Evolutionary conservation across 2,888 invertebrate genomes (phyloP), one percentile per base, ranked within the genome.

Genomic region (Sphaeridia pumilis): DNA sequence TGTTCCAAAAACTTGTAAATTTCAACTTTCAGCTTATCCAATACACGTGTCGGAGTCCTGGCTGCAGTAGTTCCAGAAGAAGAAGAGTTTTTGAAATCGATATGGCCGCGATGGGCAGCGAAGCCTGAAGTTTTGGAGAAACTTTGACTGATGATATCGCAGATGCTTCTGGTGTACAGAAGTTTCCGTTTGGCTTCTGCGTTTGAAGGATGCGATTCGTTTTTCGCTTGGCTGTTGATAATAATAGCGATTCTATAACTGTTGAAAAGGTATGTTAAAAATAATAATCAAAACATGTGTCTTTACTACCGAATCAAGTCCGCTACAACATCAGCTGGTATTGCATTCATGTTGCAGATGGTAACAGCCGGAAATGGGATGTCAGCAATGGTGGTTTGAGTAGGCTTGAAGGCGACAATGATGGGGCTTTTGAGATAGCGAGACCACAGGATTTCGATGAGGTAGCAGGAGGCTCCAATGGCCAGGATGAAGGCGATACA

Each of bases 301-400:
- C n/a, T n/a, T n/a, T n/a, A n/a, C n/a, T n/a, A n/a, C n/a, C n/a
- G n/a, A n/a, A n/a, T n/a, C n/a, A n/a, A n/a, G n/a, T n/a, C n/a
- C n/a, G n/a, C n/a, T n/a, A n/a, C n/a, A n/a, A n/a, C 17, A 17
- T 38, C 38, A 17, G 12, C 20, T 5, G 38, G 20, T 5, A 38
- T 7, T 5, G 20, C 17, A 17, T 38, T 38, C 38, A 38, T 38
- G 17, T 38, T 20, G 38, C 38, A 38, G 20, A 38, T 17, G 5
- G 38, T 38, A 38, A 38, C 38, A 17, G 38, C 38, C 12, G 38
- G 38, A 38, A 38, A 38, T 7, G 38, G 38, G 5, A 38, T 38
- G 5, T 38, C 38, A 5, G 38, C 12, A 17, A 38, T 38, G 17
- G 12, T 38, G 5, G 12, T 7, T 38, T 38, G 17, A 14, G 17